phyloP scores from a whole-genome alignment of 2,888 invertebrate genomes.

The Aleiodes leptofemur region DNA sequence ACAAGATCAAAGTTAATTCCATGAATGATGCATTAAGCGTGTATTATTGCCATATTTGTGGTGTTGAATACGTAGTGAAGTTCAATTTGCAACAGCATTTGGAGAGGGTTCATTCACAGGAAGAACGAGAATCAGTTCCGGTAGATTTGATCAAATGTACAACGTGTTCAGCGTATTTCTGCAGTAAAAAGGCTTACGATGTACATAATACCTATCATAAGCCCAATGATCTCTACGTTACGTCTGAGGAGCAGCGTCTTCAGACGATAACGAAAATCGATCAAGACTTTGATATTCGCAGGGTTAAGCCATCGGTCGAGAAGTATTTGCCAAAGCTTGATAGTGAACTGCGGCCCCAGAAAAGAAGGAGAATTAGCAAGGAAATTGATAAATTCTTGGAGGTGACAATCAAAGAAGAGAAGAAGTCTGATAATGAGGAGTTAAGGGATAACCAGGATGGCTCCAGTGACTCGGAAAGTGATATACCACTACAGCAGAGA shows the following conservation, averaged over 20 bases:
- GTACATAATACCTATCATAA: conserved; percentile 81
- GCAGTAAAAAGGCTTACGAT: conserved; percentile 81
- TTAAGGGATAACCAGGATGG: conserved; percentile 35
- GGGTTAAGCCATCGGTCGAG: conserved; percentile 70
- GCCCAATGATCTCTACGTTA: conserved; percentile 79
- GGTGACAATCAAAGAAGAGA: conserved; percentile 44
- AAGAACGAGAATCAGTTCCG: conserved; percentile 76
- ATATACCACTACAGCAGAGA: conserved; percentile 64
- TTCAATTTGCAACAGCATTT: conserved; percentile 79
- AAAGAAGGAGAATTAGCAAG: conserved; percentile 17
- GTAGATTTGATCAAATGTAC: conserved; percentile 80
- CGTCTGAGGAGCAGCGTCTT: conserved; percentile 77
- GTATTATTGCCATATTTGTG: conserved; percentile 80
- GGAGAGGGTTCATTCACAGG: conserved; percentile 72
- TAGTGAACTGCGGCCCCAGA: neutral
- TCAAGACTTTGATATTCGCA: conserved; percentile 77
- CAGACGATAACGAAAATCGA: conserved; percentile 76
- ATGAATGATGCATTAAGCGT: conserved; percentile 77
- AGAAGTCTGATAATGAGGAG: conserved; percentile 41
- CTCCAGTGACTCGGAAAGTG: conserved; percentile 69
- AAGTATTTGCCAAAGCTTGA: conserved; percentile 65
- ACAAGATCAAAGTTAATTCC: conserved; percentile 77
- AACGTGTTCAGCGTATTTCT: conserved; percentile 81
- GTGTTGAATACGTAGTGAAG: conserved; percentile 82
- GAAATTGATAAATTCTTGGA: conserved; percentile 7